phyloP scores from a whole-genome alignment of 2,797 vertebrate species.

The Chelmon rostratus region DNA sequence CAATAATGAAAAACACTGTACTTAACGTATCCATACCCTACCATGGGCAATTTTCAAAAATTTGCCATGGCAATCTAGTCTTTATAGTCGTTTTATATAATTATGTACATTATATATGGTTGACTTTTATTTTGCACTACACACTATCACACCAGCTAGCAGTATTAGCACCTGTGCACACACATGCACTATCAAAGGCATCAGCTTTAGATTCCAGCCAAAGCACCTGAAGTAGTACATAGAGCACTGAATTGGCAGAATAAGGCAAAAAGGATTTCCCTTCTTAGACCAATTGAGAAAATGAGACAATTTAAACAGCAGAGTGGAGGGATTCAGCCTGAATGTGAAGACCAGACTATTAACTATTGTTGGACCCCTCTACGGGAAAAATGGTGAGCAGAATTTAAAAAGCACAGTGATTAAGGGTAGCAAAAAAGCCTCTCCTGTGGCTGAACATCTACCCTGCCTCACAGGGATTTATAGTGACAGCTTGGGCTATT shows the following conservation, averaged over 20 bases:
- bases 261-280: slow-evolving; percentile 21
- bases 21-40: no score
- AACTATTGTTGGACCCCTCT: slow-evolving; percentile 34
- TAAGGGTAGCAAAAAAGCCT: slow-evolving; percentile 45
- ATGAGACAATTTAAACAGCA: slow-evolving; percentile 33
- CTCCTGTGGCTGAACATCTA: slow-evolving; percentile 35
- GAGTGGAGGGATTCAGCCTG: slow-evolving; percentile 11
- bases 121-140: no score
- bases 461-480: slow-evolving; percentile 60
- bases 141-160: neutral
- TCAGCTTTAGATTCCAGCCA: neutral
- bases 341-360: slow-evolving; percentile 45
- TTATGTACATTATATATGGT: no score
- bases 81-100: no score
- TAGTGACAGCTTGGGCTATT: slow-evolving; percentile 63
- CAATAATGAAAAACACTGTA: no score
- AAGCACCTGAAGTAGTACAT: neutral
- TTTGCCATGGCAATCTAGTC: no score
- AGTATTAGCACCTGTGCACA: neutral
- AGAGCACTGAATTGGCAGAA: neutral
- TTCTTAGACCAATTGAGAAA: slow-evolving; percentile 30
- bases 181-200: neutral
- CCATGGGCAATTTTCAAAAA: no score
- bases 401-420: slow-evolving; percentile 64
- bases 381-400: slow-evolving; percentile 42